Conservation (phyloP, 2,113 vertebrate species). For the Megaceryle torquata region DNA sequence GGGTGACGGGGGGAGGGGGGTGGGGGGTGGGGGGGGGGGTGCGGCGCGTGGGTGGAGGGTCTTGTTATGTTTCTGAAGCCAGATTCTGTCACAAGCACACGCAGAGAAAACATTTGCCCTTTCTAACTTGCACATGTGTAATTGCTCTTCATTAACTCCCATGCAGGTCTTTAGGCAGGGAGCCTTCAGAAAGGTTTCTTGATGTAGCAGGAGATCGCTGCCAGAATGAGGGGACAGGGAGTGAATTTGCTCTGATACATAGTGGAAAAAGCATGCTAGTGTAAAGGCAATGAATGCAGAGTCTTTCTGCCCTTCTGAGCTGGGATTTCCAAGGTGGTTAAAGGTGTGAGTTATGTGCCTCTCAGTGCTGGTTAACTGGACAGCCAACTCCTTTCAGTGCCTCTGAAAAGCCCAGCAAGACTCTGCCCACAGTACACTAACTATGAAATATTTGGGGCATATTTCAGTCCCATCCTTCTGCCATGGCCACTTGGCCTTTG, state of each 20-base stretch:
- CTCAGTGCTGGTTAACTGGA: not conserved
- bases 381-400: not conserved
- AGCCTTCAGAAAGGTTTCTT: not conserved
- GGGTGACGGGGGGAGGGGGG: fast-evolving
- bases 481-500: not conserved
- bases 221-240: not conserved
- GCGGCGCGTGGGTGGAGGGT: no score
- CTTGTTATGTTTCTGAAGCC: not conserved
- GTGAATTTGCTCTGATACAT: not conserved
- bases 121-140: not conserved
- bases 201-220: not conserved
- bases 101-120: not conserved
- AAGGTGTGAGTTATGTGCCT: not conserved
- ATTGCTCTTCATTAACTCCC: not conserved
- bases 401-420: not conserved
- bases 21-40: fast-evolving
- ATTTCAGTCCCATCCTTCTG: not conserved
- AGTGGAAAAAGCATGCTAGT: not conserved
- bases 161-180: not conserved
- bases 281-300: not conserved
- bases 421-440: not conserved
- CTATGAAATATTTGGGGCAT: not conserved
- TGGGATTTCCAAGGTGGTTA: not conserved
- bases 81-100: fast-evolving
- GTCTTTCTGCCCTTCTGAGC: not conserved